These are phyloP conservation scores for Drosophila demipolita DNA, from an alignment of 2,888 invertebrate species.

Conservation along the genomic window DNA sequence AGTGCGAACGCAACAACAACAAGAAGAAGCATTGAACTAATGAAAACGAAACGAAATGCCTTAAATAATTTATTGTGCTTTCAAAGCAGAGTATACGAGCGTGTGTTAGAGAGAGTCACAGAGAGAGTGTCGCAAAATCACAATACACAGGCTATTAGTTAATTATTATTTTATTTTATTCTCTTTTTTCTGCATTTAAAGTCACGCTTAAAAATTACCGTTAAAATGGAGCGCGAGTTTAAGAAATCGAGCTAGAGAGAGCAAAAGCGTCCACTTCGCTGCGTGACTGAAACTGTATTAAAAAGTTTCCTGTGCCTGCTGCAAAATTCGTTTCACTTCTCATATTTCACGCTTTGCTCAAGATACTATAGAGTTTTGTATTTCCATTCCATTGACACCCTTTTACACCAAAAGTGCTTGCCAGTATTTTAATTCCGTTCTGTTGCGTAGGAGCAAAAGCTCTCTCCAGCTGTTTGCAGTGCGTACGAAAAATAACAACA, in stretches of 20 bases:
- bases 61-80: conserved; percentile 75
- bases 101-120: not conserved
- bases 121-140: conserved; percentile 1
- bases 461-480: conserved; percentile 65
- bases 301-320: conserved; percentile 55
- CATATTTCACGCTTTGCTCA: conserved; percentile 42
- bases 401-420: conserved; percentile 53
- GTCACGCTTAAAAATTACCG: conserved; percentile 18
- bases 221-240: conserved; percentile 22
- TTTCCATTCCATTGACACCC: conserved; percentile 82
- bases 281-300: conserved; percentile 82
- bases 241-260: conserved; percentile 1
- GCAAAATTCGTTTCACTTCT: conserved; percentile 27
- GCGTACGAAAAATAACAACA: conserved; percentile 44
- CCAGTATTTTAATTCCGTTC: conserved; percentile 45
- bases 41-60: conserved; percentile 68
- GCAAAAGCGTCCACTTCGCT: conserved; percentile 68
- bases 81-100: conserved; percentile 20
- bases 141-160: conserved; percentile 2
- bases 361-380: conserved; percentile 63
- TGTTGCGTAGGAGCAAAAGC: conserved; percentile 32
- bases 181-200: conserved; percentile 6
- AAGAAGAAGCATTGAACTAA: conserved; percentile 28
- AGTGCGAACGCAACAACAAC: conserved; percentile 52
- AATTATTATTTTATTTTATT: not conserved